Percentiles rank a stretch among this genome's conserved stretches.
phyloP scores from a whole-genome alignment of 2,797 vertebrate species.

The Enteromius unitaeniatus region DNA sequence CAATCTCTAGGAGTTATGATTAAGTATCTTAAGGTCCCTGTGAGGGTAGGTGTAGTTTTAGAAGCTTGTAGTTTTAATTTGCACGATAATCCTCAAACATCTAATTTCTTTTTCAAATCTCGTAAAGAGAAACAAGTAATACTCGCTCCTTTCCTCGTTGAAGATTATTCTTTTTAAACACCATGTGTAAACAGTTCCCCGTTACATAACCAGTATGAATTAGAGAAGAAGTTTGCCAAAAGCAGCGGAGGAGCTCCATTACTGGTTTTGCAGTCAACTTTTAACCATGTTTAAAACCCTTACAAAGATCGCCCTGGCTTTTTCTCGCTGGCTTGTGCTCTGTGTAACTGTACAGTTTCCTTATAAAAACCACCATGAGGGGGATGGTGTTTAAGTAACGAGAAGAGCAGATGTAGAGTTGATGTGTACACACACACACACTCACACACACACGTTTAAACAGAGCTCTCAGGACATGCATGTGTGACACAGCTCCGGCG shows the following conservation, averaged over 20 bases:
- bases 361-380: slow-evolving; percentile 29
- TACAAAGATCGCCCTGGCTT: slow-evolving; percentile 66
- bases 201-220: slow-evolving; percentile 75
- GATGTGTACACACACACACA: slow-evolving; percentile 25
- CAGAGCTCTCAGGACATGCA: slow-evolving; percentile 32
- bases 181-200: slow-evolving; percentile 77
- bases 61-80: slow-evolving; percentile 13
- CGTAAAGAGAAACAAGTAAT: slow-evolving; percentile 30
- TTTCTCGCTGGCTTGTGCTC: slow-evolving; percentile 64
- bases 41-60: background rate
- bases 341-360: slow-evolving; percentile 53
- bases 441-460: slow-evolving; percentile 33
- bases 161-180: slow-evolving; percentile 67
- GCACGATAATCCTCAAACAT: slow-evolving; percentile 12
- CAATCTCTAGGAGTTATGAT: background rate
- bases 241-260: slow-evolving; percentile 64
- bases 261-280: slow-evolving; percentile 76
- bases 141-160: slow-evolving; percentile 14
- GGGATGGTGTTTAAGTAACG: slow-evolving; percentile 44
- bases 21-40: background rate
- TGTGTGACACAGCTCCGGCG: slow-evolving; percentile 23
- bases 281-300: slow-evolving; percentile 68
- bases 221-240: slow-evolving; percentile 65
- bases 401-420: slow-evolving; percentile 15
- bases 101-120: slow-evolving; percentile 45